Conservation (phyloP, 2,113 vertebrate genomes). For the Cyprinus carpio region DNA sequence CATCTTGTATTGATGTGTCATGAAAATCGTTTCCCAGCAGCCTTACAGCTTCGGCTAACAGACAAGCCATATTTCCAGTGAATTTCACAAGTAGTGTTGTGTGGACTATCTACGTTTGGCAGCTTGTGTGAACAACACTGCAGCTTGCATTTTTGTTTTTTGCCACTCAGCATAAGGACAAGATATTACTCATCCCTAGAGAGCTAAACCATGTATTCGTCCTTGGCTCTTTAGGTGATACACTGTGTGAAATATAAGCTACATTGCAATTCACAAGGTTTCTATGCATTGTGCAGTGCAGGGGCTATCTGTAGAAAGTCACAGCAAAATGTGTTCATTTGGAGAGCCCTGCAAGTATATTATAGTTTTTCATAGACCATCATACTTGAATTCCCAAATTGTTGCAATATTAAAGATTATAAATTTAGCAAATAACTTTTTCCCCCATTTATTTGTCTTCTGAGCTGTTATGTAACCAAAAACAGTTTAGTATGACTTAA, state of each 20-base stretch:
- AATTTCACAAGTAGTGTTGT: constrained; percentile 10
- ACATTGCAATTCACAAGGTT: no score
- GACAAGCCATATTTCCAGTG: background rate
- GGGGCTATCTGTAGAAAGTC: no score
- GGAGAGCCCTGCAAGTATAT: background rate
- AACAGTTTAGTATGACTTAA: no score
- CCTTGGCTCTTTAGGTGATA: background rate
- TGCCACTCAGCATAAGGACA: background rate
- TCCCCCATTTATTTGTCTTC: no score
- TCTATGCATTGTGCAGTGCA: no score
- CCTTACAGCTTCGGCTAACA: background rate
- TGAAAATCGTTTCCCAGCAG: background rate
- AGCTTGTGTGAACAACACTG: constrained; percentile 2
- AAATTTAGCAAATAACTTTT: no score
- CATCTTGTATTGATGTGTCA: background rate
- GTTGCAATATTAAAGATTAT: no score
- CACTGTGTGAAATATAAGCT: background rate
- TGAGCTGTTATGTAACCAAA: no score
- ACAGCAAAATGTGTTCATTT: no score
- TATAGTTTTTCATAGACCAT: no score
- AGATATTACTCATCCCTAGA: background rate
- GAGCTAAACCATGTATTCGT: background rate
- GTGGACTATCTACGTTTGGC: background rate
- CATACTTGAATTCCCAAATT: no score
- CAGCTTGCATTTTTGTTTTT: background rate